Evolutionary conservation across 2,113 vertebrate species (phyloP).

Genomic region (Ochotona princeps): DNA sequence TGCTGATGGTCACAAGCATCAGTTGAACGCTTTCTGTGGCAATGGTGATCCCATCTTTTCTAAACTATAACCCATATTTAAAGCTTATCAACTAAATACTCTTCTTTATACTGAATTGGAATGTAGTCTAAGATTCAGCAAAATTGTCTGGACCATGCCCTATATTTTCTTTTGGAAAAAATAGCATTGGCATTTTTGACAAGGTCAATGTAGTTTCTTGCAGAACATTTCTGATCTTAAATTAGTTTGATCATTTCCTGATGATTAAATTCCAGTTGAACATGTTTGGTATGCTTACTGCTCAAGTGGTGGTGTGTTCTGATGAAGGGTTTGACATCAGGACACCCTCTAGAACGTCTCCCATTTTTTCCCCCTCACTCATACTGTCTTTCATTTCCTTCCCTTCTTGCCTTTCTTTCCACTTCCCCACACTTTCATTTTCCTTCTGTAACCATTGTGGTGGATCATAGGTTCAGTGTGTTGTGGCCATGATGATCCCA

Average conservation of each 20-base stretch:
- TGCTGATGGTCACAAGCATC: too few relatives aligned
- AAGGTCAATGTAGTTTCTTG: background rate
- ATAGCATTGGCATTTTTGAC: background rate
- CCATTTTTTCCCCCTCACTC: too few relatives aligned
- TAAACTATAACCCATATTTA: background rate
- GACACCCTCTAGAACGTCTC: background rate
- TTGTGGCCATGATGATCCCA: background rate
- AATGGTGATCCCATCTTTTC: background rate
- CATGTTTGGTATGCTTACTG: background rate
- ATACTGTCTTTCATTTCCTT: background rate
- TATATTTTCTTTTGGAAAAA: background rate
- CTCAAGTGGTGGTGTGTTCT: background rate
- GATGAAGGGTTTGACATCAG: background rate
- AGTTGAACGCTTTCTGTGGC: too few relatives aligned
- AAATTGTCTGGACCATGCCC: background rate
- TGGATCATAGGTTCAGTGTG: background rate
- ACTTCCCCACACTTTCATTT: background rate
- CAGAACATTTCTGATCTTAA: conserved; percentile 7
- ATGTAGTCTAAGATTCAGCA: background rate
- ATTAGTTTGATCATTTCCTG: background rate
- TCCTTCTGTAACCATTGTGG: background rate
- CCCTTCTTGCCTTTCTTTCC: too few relatives aligned
- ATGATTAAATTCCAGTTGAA: background rate
- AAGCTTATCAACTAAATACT: background rate
- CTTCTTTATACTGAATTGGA: background rate